phyloP scores from a whole-genome alignment of 1,140 invertebrate genomes.

The Chironomus striatipennis region DNA sequence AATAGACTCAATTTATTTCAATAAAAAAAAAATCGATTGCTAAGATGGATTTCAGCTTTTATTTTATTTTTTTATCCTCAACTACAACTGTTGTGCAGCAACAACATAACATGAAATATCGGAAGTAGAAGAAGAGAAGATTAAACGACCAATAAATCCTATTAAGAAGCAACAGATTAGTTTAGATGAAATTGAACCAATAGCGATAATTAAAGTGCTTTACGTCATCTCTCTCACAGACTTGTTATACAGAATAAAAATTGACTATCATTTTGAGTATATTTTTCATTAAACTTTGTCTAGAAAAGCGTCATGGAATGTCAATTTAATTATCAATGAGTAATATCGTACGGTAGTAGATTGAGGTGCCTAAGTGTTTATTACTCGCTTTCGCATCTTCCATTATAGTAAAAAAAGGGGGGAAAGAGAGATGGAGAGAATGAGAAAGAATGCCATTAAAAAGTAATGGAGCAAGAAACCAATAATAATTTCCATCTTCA shows the following conservation, averaged over 20 bases:
- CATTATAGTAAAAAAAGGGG: background rate
- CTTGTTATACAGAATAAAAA: no score
- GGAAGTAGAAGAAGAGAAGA: background rate
- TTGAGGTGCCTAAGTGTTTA: no score
- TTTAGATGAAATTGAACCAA: background rate
- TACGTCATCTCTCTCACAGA: no score
- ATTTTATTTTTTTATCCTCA: no score
- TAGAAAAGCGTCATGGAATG: background rate
- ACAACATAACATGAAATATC: no score
- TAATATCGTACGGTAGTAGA: no score
- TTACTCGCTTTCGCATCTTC: background rate
- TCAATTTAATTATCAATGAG: slow-evolving; percentile 17
- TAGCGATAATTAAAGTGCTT: background rate
- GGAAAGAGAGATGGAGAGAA: background rate
- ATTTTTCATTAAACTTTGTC: background rate
- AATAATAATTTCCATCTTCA: slow-evolving; percentile 19
- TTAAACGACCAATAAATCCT: background rate
- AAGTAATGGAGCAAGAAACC: slow-evolving; percentile 20
- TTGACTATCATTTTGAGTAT: no score
- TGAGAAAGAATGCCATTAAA: background rate
- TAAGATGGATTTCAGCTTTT: no score
- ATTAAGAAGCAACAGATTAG: background rate
- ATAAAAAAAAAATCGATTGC: no score
- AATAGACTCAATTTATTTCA: no score
- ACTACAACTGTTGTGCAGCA: no score